Evolutionary conservation across 2,113 vertebrate genomes (phyloP), one percentile per base, ranked within the genome.

Genomic region (Pungitius pungitius): DNA sequence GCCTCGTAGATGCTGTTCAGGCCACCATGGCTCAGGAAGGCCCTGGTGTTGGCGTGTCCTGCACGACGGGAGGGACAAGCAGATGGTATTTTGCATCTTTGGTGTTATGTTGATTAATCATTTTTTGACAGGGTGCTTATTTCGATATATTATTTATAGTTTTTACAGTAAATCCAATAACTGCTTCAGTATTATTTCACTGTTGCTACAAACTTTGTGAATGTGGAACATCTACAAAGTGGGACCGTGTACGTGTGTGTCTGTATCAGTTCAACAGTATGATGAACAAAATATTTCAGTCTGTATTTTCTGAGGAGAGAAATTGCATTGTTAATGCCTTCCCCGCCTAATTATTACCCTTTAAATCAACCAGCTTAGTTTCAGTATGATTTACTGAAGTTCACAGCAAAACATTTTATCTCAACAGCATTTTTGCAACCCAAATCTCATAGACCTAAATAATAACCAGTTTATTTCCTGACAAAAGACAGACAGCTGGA

Each of bases 1-100:
- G 97, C 97, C 88, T 99, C 98, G 82, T 97, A 99, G 87, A 99
- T 99, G 90, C 98, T 97, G 91, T 99, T 99, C 79, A 99, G 91
- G 47, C 98, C 98, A 2, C 98, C 98, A 0, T 99, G 98, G 75
- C 97, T 99, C 83, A 99, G 93, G 85, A 99, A 99, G 49, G 96
- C 97, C 85, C 92, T 94, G 26, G 96, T 96, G 88, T 96, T 95
- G 54, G 94, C 73, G 26, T 99, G 96, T 73, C 98, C 98, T 99
- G 81, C 26, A 86, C 56, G 64, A 35, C 40, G 40, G 26, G 59
- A 49, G 49, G 17, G 4, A 42, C 6, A 30, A 58, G 39, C 18
- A 35, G 40, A 43, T 4, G 40, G 70, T 62, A 39, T 35, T 69
- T 73, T 76, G 18, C 59, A 40, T 26, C 43, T 67, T 26, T 2